Conservation (phyloP, 2,797 vertebrate genomes). For the Amblyraja radiata region DNA sequence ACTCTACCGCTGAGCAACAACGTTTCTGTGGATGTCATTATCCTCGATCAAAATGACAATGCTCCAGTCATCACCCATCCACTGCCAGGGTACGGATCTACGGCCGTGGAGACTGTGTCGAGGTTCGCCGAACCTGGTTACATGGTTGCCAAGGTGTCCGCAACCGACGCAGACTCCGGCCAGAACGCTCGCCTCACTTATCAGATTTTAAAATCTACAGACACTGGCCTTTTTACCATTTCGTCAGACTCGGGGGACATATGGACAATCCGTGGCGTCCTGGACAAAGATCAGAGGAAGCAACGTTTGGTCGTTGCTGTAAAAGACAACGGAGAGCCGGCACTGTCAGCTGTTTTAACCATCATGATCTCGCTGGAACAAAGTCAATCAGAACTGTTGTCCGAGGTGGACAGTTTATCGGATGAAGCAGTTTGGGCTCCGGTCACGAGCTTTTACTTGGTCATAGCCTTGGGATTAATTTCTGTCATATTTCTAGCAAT, state of each 20-base stretch:
- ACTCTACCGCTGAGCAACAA: background rate
- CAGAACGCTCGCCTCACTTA: slow-evolving; percentile 42
- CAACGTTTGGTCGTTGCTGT: background rate
- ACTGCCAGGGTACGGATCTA: background rate
- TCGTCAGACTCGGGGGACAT: slow-evolving; percentile 4
- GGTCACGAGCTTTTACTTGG: slow-evolving; percentile 58
- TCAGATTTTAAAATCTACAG: slow-evolving; percentile 41
- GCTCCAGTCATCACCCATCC: slow-evolving; percentile 42
- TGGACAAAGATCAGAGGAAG: background rate
- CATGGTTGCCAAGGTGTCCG: slow-evolving; percentile 27
- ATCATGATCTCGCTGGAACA: slow-evolving; percentile 20
- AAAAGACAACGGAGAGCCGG: background rate
- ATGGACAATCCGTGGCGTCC: background rate
- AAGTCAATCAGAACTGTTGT: background rate
- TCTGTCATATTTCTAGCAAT: slow-evolving; percentile 54
- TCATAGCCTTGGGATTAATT: slow-evolving; percentile 59
- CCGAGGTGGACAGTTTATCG: background rate
- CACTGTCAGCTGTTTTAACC: background rate
- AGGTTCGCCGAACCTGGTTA: slow-evolving; percentile 27
- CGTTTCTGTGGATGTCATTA: background rate
- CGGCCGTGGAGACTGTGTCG: slow-evolving; percentile 42
- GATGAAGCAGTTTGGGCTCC: slow-evolving; percentile 1
- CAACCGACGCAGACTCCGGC: slow-evolving; percentile 21
- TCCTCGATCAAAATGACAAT: slow-evolving; percentile 41
- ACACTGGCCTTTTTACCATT: slow-evolving; percentile 42